phyloP scores from a whole-genome alignment of 2,797 vertebrate species.

The Enteromius mattozi region DNA sequence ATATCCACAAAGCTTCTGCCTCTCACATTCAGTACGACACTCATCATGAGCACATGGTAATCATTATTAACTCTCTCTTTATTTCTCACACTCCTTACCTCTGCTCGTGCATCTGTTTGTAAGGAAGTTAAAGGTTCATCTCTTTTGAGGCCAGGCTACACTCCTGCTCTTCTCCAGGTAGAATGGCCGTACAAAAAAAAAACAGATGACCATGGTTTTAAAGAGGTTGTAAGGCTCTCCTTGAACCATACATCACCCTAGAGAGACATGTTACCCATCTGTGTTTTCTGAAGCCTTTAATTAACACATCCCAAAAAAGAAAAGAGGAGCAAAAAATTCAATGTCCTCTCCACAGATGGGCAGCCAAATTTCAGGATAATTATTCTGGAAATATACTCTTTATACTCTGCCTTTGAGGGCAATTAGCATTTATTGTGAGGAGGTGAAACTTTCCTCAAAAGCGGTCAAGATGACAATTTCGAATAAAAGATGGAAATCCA shows the following conservation, averaged over 20 bases:
- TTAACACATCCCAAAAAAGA: slow-evolving; percentile 82
- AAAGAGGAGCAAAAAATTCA: slow-evolving; percentile 79
- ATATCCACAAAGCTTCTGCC: slow-evolving; percentile 4
- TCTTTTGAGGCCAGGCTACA: slow-evolving; percentile 68
- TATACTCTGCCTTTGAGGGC: slow-evolving; percentile 76
- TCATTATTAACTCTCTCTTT: slow-evolving; percentile 26
- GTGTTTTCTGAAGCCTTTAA: slow-evolving; percentile 87
- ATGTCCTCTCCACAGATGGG: slow-evolving; percentile 83
- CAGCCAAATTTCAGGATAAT: slow-evolving; percentile 85
- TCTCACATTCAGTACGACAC: background rate
- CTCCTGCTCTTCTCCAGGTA: slow-evolving; percentile 71
- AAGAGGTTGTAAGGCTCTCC: slow-evolving; percentile 80
- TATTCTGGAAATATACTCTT: slow-evolving; percentile 84
- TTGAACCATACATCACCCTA: slow-evolving; percentile 83
- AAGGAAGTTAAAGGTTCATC: slow-evolving; percentile 53
- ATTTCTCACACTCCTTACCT: slow-evolving; percentile 36
- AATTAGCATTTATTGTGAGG: slow-evolving; percentile 85
- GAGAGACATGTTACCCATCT: slow-evolving; percentile 85
- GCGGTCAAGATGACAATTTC: slow-evolving; percentile 74
- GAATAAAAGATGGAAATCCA: slow-evolving; percentile 76
- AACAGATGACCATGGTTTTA: slow-evolving; percentile 73
- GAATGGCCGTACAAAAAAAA: slow-evolving; percentile 40
- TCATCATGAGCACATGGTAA: slow-evolving; percentile 25
- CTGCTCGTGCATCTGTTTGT: slow-evolving; percentile 28
- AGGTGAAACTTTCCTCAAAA: slow-evolving; percentile 83